Base-by-base conservation (phyloP, 2,113 vertebrate species). In the Sinocyclocheilus anophthalmus region DNA sequence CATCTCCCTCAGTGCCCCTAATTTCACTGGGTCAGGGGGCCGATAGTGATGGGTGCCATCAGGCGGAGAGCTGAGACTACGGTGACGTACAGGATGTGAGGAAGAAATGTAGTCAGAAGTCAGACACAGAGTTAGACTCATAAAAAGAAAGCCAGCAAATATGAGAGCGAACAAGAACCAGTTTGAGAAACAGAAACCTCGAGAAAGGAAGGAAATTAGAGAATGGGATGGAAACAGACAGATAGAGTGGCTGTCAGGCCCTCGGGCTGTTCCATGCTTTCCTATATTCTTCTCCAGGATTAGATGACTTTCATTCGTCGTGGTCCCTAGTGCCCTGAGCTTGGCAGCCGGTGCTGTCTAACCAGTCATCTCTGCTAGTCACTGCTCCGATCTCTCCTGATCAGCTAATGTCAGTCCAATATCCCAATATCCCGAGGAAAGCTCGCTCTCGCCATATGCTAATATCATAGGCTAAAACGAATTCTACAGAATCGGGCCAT, bases 301-400 rank as follows among this genome's bases (percentile, higher is more conserved):
- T 80, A 70, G 78, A 81, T 85, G 76, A 79, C 84, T 85, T 85
- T 85, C 59, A 50, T 86, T 61, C 91, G 90, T 91, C 89, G 69
- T 13, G 39, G 61, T 79, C 81, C 80, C 81, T n/a, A 24, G 80
- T 86, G 85, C 63, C 73, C 48, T 84, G 86, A 86, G 69, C 84
- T 81, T 88, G 90, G 65, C 14, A 10, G 85, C 78, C 83, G 13
- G n/a, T 83, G 76, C 75, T 79, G 86, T 61, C 86, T 93, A 90
- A 89, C 89, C 92, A 91, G 90, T 90, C 88, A 89, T 89, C 91
- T 91, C 89, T 91, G 88, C 92, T 92, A 90, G 90, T 75, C 90
- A 84, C 88, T 84, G 65, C 84, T 86, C 63, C 90, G 90, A 92
- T 92, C 91, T 91, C 70, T 26, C 20, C 55, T 50, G 37, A 84